Percentiles rank a stretch among this genome's conserved stretches.
Conservation (phyloP, 2,113 vertebrate genomes). For the Tiliqua scincoides region DNA sequence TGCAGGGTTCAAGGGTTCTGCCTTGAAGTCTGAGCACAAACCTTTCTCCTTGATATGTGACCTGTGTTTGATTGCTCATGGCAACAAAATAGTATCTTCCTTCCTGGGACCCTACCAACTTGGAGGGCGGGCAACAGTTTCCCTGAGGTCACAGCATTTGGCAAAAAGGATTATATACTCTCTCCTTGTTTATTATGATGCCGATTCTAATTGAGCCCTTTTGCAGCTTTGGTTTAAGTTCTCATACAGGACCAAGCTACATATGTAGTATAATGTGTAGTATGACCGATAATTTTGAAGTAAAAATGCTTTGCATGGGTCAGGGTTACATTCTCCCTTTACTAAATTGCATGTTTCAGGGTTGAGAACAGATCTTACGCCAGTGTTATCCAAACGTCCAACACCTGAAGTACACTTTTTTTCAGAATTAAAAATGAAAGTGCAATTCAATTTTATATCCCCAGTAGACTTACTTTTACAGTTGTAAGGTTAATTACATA, state of each 20-base stretch:
- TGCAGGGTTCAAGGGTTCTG: not conserved
- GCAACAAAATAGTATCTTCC: too few species aligned
- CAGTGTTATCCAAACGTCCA: not conserved
- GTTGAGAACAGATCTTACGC: not conserved
- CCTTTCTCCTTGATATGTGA: not conserved
- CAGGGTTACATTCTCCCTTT: not conserved
- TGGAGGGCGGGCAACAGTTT: too few species aligned
- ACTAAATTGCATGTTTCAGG: not conserved
- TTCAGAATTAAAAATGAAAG: not conserved
- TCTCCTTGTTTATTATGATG: too few species aligned
- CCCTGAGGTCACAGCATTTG: too few species aligned
- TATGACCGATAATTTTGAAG: too few species aligned
- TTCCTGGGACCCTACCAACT: too few species aligned
- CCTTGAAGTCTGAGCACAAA: not conserved
- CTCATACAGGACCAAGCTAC: too few species aligned
- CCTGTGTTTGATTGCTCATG: not conserved
- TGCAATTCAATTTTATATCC: not conserved
- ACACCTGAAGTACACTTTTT: not conserved
- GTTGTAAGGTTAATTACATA: not conserved
- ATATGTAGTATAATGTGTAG: too few species aligned
- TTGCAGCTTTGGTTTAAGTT: too few species aligned
- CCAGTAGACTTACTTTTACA: not conserved
- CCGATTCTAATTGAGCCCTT: too few species aligned
- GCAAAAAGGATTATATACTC: too few species aligned
- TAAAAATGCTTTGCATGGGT: not conserved